Percentiles rank a stretch among this genome's conserved stretches.
These are phyloP conservation scores for Caradrina clavipalpis DNA, from an alignment of 2,888 invertebrate species.

Conservation along the genomic window DNA sequence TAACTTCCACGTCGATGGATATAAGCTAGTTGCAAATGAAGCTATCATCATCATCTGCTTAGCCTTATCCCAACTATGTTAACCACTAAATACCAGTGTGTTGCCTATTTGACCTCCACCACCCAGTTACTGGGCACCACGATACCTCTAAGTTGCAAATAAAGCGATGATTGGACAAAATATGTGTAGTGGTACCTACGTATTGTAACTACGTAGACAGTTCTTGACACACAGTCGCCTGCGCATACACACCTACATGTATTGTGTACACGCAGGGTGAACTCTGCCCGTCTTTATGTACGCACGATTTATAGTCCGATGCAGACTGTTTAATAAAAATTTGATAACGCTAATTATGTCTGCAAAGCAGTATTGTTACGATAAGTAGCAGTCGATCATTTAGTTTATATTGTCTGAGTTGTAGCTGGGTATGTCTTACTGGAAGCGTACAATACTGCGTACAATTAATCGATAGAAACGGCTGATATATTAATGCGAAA, in stretches of 20 bases:
- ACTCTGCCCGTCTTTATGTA: constrained; percentile 34
- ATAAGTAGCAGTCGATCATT: constrained; percentile 6
- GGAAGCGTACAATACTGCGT: background rate
- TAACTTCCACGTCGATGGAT: too few relatives aligned
- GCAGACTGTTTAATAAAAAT: constrained; percentile 21
- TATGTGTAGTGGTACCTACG: background rate
- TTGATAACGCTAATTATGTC: constrained; percentile 15
- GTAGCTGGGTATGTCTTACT: background rate
- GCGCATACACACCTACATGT: background rate
- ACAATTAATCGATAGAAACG: background rate
- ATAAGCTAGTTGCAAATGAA: background rate
- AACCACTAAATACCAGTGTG: too few relatives aligned
- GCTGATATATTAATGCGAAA: too few relatives aligned
- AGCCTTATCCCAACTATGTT: too few relatives aligned
- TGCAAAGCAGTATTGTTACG: constrained; percentile 14
- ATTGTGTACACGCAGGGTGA: constrained; percentile 2
- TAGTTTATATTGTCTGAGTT: background rate
- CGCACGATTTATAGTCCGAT: constrained; percentile 6
- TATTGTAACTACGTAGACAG: constrained; percentile 15
- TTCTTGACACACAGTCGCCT: constrained; percentile 21
- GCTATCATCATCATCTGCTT: too few relatives aligned
- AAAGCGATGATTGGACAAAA: background rate
- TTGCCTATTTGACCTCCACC: too few relatives aligned
- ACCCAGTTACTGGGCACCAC: too few relatives aligned
- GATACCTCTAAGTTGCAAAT: too few relatives aligned